Conservation (phyloP, 2,888 invertebrate genomes). For the Halictus quadricinctus region DNA sequence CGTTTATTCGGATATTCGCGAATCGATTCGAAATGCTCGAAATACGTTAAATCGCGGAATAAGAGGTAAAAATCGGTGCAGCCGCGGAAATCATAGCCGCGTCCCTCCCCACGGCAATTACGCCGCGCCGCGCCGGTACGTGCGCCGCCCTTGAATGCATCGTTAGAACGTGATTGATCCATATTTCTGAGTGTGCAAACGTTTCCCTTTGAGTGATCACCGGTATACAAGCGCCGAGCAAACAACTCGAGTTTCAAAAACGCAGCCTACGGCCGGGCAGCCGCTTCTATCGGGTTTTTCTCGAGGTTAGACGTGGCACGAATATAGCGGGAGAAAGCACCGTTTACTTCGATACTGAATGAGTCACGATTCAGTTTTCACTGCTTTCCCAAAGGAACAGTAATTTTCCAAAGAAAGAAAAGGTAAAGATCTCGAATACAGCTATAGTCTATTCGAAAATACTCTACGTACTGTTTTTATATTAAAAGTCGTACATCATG, state of each 20-base stretch:
- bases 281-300: background rate
- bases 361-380: conserved; percentile 2
- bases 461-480: background rate
- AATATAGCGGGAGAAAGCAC: background rate
- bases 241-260: conserved; percentile 44
- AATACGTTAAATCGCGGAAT: background rate
- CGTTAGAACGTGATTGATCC: conserved; percentile 62
- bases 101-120: conserved; percentile 16
- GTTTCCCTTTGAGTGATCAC: conserved; percentile 60
- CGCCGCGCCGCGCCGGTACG: conserved; percentile 25
- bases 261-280: background rate
- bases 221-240: conserved; percentile 44
- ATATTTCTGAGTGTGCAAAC: conserved; percentile 58
- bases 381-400: background rate
- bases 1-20: background rate
- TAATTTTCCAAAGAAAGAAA: background rate
- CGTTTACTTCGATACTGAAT: conserved; percentile 11
- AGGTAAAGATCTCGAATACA: background rate
- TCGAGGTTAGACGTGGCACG: conserved; percentile 17
- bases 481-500: background rate
- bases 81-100: background rate
- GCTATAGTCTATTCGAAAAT: background rate
- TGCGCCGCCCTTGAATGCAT: conserved; percentile 47
- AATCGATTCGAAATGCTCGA: background rate
- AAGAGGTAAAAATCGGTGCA: background rate